Base-by-base conservation (phyloP, 2,888 invertebrate genomes). In the Crepidodera aurea region DNA sequence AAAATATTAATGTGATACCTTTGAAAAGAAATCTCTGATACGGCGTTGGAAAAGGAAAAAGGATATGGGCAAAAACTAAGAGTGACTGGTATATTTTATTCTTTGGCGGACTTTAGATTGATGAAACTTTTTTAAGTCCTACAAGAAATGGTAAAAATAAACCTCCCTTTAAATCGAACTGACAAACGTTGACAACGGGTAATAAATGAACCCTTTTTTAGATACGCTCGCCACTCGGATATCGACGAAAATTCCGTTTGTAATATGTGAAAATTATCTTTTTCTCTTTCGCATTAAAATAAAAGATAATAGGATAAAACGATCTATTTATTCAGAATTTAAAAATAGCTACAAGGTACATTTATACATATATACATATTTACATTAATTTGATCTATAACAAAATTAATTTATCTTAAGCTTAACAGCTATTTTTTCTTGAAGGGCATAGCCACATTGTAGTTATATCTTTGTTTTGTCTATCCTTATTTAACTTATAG, bases 91-190 rank as follows among this genome's bases (percentile, higher is more conserved):
- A 77, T 78, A 64, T 79, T 71, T 68, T 66, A 66, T 70, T 70
- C 67, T 75, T 71, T 54, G 44, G 58, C 57, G 60, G 70, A 70
- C 72, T 66, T 69, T 75, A 77, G 76, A 77, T 77, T 77, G 77
- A 77, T 77, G 77, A 73, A 71, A 71, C 69, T 75, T 75, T 77
- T 76, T 76, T 72, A 67, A 69, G 73, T 70, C 73, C 71, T 72
- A 75, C 74, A 76, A 77, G 77, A 77, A 77, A 76, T 77, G 69
- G 76, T 75, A 76, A 75, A 77, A 77, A 77, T 77, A 77, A 76
- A 76, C 76, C 75, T 71, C 72, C 71, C 71, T 71, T 71, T 69
- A 73, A 75, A 75, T 74, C 71, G 73, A 73, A 72, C 73, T 71
- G 74, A 72, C 74, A 74, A 72, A 71, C 71, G 71, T 70, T 70